Evolutionary conservation across 2,797 vertebrate genomes (phyloP), one percentile per base, ranked within the genome.

Genomic region (Silurus lanzhouensis): DNA sequence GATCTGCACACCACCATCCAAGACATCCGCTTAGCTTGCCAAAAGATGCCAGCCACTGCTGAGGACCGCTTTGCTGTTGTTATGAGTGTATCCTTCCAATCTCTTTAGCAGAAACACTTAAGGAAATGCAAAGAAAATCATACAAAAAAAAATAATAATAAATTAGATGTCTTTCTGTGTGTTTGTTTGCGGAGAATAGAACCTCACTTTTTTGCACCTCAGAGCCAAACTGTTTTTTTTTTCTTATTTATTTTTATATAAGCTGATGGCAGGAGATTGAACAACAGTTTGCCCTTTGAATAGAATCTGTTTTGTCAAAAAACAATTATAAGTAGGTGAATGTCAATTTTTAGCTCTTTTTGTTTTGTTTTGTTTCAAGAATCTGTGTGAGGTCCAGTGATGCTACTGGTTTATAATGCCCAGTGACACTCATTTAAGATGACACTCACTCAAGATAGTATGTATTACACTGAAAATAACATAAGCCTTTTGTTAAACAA

Each of bases 11-110:
- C 89, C 83, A 97, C 96, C 0, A 94, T 99, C 89, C 94, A 95
- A 81, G 97, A 99, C 88, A 98, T 99, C 20, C 96, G 98, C 89
- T 90, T 92, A 0, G 95, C 96, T 81, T 99, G 98, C 90, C 96
- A 96, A 92, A 96, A 92, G 91, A 97, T 98, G 96, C 95, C 95
- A 1, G 94, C 95, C 17, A 95, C 94, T 0, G 85, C 95, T 0
- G 98, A 99, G 89, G 98, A 99, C 92, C 96, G 96, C 48, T 99
- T 99, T 85, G 92, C 96, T 0, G 68, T 95, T 0, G 96, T 98
- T 90, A 99, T 99, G 98, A 95, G 93, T 0, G 98, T 98, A 99
- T 99, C 97, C 96, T 97, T 93, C 3, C 7, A 63, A 25, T 74
- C 3, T 31, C 38, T 64, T 2, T 48, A 79, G 46, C 14, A 64